These are phyloP conservation scores for Noctilio leporinus DNA, from an alignment of 2,113 vertebrate species.

Conservation along the genomic window DNA sequence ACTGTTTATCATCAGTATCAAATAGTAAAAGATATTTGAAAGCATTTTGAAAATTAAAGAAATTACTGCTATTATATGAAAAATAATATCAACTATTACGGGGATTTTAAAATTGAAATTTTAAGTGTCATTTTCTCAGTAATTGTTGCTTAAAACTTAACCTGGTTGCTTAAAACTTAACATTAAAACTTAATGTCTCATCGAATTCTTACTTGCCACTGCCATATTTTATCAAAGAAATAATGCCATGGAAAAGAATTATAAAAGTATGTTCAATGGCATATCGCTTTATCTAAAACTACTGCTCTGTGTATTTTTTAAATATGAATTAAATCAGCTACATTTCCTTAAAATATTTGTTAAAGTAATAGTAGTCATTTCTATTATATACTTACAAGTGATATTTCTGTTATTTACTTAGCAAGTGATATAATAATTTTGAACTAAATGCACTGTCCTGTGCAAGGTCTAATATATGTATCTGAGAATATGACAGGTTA, in stretches of 20 bases:
- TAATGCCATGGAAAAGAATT: not conserved
- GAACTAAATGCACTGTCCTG: not conserved
- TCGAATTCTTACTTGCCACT: not conserved
- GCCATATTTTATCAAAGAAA: not conserved
- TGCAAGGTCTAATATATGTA: not conserved
- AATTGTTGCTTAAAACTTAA: not conserved
- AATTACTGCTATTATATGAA: not conserved
- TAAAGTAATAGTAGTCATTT: not conserved
- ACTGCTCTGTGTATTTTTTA: constrained; percentile 2
- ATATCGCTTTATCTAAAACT: not conserved
- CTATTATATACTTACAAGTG: not conserved
- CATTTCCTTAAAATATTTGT: constrained; percentile 14
- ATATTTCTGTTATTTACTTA: not conserved
- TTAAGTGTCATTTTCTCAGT: not conserved
- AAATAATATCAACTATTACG: not conserved
- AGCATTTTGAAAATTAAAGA: constrained; percentile 10
- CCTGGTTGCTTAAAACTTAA: no score
- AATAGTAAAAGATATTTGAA: constrained; percentile 17
- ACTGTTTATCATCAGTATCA: not conserved
- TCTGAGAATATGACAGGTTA: not conserved
- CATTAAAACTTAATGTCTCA: constrained; percentile 12
- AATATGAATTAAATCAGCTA: not conserved
- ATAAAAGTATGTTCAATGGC: not conserved
- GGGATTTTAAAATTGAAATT: constrained; percentile 30
- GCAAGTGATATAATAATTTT: not conserved